Conservation (phyloP, 2,797 vertebrate species). For the Hozukius guyotensis region DNA sequence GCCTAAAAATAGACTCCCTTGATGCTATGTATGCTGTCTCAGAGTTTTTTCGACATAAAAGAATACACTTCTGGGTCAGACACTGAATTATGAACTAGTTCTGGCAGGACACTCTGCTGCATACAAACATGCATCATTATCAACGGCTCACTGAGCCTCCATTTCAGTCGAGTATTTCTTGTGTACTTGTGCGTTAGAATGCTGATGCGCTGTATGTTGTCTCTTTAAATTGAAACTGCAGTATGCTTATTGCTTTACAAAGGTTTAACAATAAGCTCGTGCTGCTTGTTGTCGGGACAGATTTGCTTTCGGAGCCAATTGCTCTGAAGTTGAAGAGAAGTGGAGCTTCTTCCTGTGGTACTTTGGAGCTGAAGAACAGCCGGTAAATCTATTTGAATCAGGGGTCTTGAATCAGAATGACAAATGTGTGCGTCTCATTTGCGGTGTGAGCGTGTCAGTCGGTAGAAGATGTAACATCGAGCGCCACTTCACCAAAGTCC, state of each 20-base stretch:
- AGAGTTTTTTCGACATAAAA: not conserved
- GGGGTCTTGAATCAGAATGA: too few species aligned
- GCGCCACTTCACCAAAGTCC: too few species aligned
- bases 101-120: constrained; percentile 20
- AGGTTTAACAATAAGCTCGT: not conserved
- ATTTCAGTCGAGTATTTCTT: not conserved
- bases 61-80: constrained; percentile 29
- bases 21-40: constrained; percentile 2
- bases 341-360: not conserved
- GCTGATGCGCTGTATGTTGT: constrained; percentile 12
- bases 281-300: not conserved
- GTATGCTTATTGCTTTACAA: not conserved
- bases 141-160: not conserved
- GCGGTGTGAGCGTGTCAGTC: too few species aligned
- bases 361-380: not conserved
- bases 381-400: not conserved
- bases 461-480: too few species aligned
- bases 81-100: constrained; percentile 24
- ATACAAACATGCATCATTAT: constrained; percentile 3
- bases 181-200: not conserved
- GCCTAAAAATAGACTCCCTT: constrained; percentile 9
- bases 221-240: constrained; percentile 1
- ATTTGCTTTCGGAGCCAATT: not conserved
- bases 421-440: too few species aligned
- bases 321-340: not conserved